phyloP scores from a whole-genome alignment of 2,888 invertebrate genomes.

The Aspidapion aeneum region DNA sequence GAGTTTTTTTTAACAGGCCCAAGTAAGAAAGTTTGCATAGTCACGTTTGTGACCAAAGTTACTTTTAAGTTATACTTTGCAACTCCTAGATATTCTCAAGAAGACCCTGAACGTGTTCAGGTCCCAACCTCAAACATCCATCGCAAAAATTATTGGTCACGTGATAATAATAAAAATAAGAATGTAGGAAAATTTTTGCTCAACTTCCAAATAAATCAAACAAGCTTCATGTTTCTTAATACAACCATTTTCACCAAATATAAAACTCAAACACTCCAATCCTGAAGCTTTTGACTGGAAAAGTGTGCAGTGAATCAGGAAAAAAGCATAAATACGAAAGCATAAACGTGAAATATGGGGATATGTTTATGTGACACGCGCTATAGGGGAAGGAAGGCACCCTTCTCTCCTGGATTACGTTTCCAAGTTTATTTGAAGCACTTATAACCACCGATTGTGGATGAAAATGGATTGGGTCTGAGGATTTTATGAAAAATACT shows the following conservation, averaged over 20 bases:
- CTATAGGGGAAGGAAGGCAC: constrained; percentile 17
- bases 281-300: constrained; percentile 2
- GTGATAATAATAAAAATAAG: too few relatives aligned
- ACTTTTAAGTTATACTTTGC: too few relatives aligned
- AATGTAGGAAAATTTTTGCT: too few relatives aligned
- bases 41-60: too few relatives aligned
- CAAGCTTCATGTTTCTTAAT: too few relatives aligned
- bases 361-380: constrained; percentile 7
- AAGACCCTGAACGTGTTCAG: too few relatives aligned
- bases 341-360: constrained; percentile 25
- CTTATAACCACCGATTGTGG: not conserved
- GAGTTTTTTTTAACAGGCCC: too few relatives aligned
- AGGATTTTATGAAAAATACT: not conserved
- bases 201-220: too few relatives aligned
- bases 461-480: not conserved
- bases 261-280: constrained; percentile 41
- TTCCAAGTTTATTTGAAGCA: not conserved
- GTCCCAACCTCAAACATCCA: too few relatives aligned
- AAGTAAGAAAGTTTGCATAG: too few relatives aligned
- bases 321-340: constrained; percentile 41
- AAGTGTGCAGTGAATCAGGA: constrained; percentile 42
- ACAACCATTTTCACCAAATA: constrained; percentile 32
- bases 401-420: not conserved
- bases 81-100: too few relatives aligned
- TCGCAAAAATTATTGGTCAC: too few relatives aligned